Evolutionary conservation across 2,888 invertebrate species (phyloP), one percentile per base, ranked within the genome.

Genomic region (Abrostola tripartita): DNA sequence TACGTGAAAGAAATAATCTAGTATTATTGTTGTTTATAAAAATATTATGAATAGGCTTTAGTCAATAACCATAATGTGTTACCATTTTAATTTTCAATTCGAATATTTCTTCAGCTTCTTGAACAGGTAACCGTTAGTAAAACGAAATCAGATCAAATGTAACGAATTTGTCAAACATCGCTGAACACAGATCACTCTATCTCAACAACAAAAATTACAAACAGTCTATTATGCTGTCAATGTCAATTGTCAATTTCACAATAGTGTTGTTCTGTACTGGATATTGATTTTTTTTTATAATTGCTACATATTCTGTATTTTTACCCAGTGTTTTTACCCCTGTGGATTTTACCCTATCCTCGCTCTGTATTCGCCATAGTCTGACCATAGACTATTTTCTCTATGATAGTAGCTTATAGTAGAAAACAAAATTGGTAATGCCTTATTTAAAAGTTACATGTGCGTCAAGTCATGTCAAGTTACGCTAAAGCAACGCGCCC

Each of bases 1-100:
- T 57, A 88, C 84, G n/a, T 36, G 41, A 36, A 41, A 68, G 10
- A 61, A 47, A 5, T 5, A 0, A n/a, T 36, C 9, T 5, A 6
- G 9, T 40, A 40, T 40, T 44, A 6, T 14, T 42, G 12, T 6
- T 44, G 14, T 4, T 7, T 9, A 0, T 9, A 5, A 9, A 8
- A 47, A 47, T 5, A 44, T 7, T 8, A 47, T 11, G 5, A 9
- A 47, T 9, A 9, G 10, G 24, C 24, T 0, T 5, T 9, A 7
- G 9, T 24, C 24, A 24, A 24, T 5, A 24, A 14, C 24, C 9
- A 47, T 24, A 8, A 9, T 24, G 14, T 4, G 24, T 47, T 47
- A 47, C 44, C 44, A 47, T 47, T 14, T 47, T 47, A 9, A 24
- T 24, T 14, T 47, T 47, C 8, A 14, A 47, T 7, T 9, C 24